Evolutionary conservation across 2,888 invertebrate species (phyloP).

Genomic region (Drosophila mulleri): DNA sequence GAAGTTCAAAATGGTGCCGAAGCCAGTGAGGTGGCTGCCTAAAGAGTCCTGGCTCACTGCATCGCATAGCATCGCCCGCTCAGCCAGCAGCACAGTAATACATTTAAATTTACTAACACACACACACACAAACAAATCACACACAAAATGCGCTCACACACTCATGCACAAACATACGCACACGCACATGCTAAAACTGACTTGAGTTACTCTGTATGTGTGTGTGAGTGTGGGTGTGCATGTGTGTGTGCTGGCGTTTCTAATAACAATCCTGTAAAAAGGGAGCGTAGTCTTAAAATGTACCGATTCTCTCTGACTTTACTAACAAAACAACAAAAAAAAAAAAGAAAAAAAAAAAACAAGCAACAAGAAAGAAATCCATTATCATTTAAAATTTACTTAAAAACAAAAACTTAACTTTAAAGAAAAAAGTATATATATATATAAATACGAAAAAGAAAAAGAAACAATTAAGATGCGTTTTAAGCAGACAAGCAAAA

Average conservation of each 20-base stretch:
- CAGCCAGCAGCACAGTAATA: slow-evolving; percentile 59
- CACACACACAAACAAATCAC: slow-evolving; percentile 17
- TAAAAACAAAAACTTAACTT: slow-evolving; percentile 70
- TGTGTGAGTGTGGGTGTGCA: slow-evolving; percentile 29
- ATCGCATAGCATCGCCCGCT: slow-evolving; percentile 18
- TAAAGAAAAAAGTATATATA: slow-evolving; percentile 70
- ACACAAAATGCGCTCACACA: slow-evolving; percentile 40
- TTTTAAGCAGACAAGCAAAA: slow-evolving; percentile 54
- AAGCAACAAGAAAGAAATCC: slow-evolving; percentile 58
- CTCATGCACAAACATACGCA: slow-evolving; percentile 22
- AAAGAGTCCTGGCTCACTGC: slow-evolving; percentile 56
- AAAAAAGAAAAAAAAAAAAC: slow-evolving; percentile 33
- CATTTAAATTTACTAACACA: slow-evolving; percentile 72
- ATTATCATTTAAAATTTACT: slow-evolving; percentile 77
- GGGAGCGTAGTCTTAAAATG: slow-evolving; percentile 69
- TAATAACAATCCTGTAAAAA: slow-evolving; percentile 71
- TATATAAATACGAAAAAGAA: slow-evolving; percentile 42
- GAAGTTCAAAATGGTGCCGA: slow-evolving; percentile 85
- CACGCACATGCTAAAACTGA: slow-evolving; percentile 1
- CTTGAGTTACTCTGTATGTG: background rate
- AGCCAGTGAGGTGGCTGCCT: slow-evolving; percentile 85
- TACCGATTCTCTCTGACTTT: slow-evolving; percentile 69
- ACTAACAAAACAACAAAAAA: slow-evolving; percentile 52
- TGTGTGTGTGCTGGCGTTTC: slow-evolving; percentile 26
- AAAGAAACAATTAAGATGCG: slow-evolving; percentile 65